Base-by-base conservation (phyloP, 2,113 vertebrate species). In the Corythaixoides concolor region DNA sequence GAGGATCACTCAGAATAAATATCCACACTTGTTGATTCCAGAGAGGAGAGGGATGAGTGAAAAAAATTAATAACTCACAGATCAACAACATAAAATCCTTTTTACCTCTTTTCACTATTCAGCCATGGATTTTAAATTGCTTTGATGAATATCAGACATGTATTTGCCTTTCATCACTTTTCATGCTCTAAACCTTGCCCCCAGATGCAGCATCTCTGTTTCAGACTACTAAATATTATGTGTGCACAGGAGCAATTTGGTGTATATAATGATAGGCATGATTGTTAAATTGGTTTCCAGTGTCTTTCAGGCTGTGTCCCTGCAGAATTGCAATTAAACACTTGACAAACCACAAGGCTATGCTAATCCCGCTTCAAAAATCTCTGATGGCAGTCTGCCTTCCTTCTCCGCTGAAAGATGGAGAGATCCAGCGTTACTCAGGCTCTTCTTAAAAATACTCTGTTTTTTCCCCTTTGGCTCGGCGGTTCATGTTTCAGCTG, bases 271-370 rank as follows among this genome's bases (percentile, higher is more conserved):
- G 77, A 91, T 79, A 82, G 95, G 84, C 84, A 91, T 35, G 87
- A 94, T 22, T 76, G 89, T 79, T 91, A 95, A 92, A 94, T 74
- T 91, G 93, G 91, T 76, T 97, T 91, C 94, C 93, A 96, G 87
- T 95, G 93, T 90, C 95, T 92, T 94, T 82, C 86, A 89, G 92
- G 62, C 96, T 60, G 21, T 0, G 1, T 93, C 94, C 84, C 95
- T 89, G 73, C 50, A 95, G 95, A 93, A 91, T 47, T 87, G 81
- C 93, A 96, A 95, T 95, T 92, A 97, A 97, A 91, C 91, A 95
- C 95, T 96, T 88, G 89, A 94, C 82, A 95, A 95, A 92, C 94
- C 94, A 89, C 95, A 94, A 85, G 91, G 73, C 93, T 92, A 27
- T 62, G 63, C 50, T 96, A 95, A 96, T 94, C 83, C 85, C 2